Conservation (phyloP, 2,797 vertebrate genomes). For the Dipus sagitta region DNA sequence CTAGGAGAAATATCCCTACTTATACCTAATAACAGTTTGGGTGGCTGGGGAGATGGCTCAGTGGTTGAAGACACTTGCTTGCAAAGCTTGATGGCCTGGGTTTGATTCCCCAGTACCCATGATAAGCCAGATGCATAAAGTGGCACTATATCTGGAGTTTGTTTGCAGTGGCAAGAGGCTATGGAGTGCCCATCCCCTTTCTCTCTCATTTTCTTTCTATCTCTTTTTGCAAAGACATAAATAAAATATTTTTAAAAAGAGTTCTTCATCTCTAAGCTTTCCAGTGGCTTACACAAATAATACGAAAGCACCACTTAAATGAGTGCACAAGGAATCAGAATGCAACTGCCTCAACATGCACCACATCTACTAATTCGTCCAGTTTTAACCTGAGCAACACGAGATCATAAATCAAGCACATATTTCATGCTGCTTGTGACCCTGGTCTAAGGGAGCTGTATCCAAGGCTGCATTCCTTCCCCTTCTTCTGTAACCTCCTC, state of each 20-base stretch:
- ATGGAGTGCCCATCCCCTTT: too few relatives aligned
- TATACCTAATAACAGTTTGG: not conserved
- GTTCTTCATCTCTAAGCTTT: not conserved
- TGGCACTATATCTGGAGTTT: too few relatives aligned
- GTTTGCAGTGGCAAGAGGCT: too few relatives aligned
- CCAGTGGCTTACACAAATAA: constrained; percentile 16
- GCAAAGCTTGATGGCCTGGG: too few relatives aligned
- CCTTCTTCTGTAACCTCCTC: not conserved
- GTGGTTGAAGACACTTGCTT: too few relatives aligned
- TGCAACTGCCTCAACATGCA: not conserved
- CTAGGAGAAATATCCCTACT: not conserved
- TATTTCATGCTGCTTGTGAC: constrained; percentile 30
- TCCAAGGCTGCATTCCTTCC: constrained; percentile 26
- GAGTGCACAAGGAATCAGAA: not conserved
- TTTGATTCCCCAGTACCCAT: too few relatives aligned
- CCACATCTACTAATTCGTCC: not conserved
- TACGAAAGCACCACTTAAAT: constrained; percentile 59
- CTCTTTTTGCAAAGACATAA: too few relatives aligned
- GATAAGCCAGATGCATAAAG: too few relatives aligned
- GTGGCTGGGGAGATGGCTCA: too few relatives aligned
- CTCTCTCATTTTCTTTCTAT: too few relatives aligned
- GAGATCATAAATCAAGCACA: constrained; percentile 28
- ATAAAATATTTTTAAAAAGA: not conserved
- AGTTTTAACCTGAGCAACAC: not conserved
- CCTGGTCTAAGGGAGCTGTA: not conserved